Evolutionary conservation across 2,113 vertebrate species (phyloP).

Genomic region (Gobio gobio): DNA sequence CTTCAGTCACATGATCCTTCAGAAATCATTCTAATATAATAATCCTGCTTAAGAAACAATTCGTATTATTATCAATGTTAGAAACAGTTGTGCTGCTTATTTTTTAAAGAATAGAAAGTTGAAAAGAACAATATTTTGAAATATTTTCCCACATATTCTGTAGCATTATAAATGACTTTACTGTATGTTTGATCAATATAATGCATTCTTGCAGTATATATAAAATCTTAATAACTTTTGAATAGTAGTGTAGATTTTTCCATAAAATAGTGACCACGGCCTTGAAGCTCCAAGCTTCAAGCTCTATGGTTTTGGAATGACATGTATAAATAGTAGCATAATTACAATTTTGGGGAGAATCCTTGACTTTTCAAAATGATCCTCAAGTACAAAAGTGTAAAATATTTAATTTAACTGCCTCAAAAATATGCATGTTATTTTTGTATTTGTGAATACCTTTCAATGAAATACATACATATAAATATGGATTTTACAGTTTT

Average conservation of each 20-base stretch:
- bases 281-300: too few relatives aligned
- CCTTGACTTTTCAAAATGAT: neutral
- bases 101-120: too few relatives aligned
- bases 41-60: too few relatives aligned
- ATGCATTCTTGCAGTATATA: too few relatives aligned
- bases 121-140: too few relatives aligned
- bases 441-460: neutral
- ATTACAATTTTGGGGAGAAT: neutral
- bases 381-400: neutral
- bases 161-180: neutral
- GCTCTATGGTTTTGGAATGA: too few relatives aligned
- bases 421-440: neutral
- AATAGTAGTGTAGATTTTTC: neutral
- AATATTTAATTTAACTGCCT: neutral
- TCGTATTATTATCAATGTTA: too few relatives aligned
- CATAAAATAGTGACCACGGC: too few relatives aligned
- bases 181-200: neutral
- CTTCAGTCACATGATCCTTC: too few relatives aligned
- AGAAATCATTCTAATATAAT: too few relatives aligned
- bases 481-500: neutral
- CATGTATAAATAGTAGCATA: neutral
- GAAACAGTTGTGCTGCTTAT: too few relatives aligned
- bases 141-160: too few relatives aligned
- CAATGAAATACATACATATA: neutral
- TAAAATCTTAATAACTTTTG: neutral